These are phyloP conservation scores for Enteromius anoplus DNA, from an alignment of 2,797 vertebrate genomes.

Conservation along the genomic window DNA sequence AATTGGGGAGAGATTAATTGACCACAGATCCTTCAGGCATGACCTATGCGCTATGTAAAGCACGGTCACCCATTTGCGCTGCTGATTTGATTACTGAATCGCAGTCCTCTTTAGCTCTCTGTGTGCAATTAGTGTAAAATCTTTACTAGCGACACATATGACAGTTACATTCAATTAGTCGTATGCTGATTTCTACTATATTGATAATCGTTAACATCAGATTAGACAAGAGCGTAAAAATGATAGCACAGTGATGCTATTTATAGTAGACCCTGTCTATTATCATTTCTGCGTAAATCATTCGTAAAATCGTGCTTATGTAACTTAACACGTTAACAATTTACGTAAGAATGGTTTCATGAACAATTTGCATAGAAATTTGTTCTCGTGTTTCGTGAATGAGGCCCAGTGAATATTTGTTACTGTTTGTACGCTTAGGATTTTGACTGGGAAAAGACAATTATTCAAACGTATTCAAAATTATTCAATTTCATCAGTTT, in stretches of 20 bases:
- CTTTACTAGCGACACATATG: slow-evolving; percentile 3
- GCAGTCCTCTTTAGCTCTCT: slow-evolving; percentile 6
- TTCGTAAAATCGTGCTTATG: not conserved
- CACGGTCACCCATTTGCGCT: slow-evolving; percentile 12
- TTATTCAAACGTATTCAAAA: slow-evolving; percentile 32
- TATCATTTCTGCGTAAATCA: not conserved
- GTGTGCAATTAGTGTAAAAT: slow-evolving; percentile 32
- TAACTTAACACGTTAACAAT: not conserved
- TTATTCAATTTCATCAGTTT: slow-evolving; percentile 24
- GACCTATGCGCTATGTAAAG: slow-evolving; percentile 34
- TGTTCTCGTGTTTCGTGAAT: slow-evolving; percentile 5
- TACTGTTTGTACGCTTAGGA: not conserved
- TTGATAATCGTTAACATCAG: slow-evolving; percentile 10
- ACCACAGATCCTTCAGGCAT: slow-evolving; percentile 38
- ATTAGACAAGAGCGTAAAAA: not conserved
- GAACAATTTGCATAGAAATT: not conserved
- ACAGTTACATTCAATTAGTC: slow-evolving; percentile 20
- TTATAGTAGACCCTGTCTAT: not conserved
- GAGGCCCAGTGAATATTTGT: not conserved
- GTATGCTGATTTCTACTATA: not conserved
- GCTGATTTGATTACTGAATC: slow-evolving; percentile 21
- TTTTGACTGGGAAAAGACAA: slow-evolving; percentile 6
- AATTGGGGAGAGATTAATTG: slow-evolving; percentile 42
- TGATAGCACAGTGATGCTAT: not conserved
- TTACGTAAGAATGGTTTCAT: not conserved